Evolutionary conservation across 2,888 invertebrate genomes (phyloP), one percentile per base, ranked within the genome.

Genomic region (Margaritifera margaritifera): DNA sequence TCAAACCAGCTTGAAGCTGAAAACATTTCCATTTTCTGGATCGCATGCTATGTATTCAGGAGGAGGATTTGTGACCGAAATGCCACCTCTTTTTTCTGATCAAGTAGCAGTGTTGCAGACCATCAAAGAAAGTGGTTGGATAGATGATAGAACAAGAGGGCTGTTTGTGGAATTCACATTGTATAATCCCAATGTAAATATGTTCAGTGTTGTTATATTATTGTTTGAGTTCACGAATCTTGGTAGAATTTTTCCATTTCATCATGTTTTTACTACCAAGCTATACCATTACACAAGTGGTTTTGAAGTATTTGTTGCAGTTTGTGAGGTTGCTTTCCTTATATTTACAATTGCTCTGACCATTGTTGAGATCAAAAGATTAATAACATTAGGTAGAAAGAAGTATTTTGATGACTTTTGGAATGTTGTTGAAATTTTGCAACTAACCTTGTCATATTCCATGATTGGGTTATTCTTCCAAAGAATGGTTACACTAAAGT

Each of bases 161-260:
- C 52, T 82, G 2, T 80, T 80, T 61, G 24, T 80, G 2, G 82
- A 82, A 57, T 81, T 82, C 55, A 77, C 76, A 0, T 54, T 79
- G 5, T 81, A 79, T 64, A 82, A 81, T 64, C 78, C 80, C 19
- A 79, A 77, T 68, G 68, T 69, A 20, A 67, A 83, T 55, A n/a
- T 83, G n/a, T 78, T 82, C 56, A 79, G 71, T 54, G 71, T 78
- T 5, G 71, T 74, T 1, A 68, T 79, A 53, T 64, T 80, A 27
- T 25, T 79, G 25, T 77, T 82, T 55, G 83, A 83, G 62, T 81
- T 76, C 64, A 59, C 76, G 4, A 69, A 64, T n/a, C 66, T 61
- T 31, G 81, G 80, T 8, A 67, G 57, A 24, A 57, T 81, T 4
- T 67, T 74, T 22, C 71, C 80, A 15, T 66, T 51, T 53, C 66